Conservation (phyloP, 1,140 invertebrate genomes). For the Anastrepha obliqua region DNA sequence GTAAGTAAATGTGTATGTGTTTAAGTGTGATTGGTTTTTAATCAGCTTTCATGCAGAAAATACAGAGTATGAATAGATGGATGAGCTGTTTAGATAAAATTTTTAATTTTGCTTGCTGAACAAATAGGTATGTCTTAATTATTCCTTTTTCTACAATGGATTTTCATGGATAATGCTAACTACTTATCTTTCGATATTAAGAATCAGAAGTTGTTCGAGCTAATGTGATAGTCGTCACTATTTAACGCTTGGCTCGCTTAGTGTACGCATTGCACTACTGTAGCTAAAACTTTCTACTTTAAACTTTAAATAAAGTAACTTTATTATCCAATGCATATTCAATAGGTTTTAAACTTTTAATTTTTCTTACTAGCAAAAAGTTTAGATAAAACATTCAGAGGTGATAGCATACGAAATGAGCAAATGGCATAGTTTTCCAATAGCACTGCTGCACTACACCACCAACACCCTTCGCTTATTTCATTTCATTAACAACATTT, state of each 20-base stretch:
- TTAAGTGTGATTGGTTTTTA: neutral
- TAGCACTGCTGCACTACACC: neutral
- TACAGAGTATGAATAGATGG: neutral
- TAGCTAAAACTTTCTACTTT: neutral
- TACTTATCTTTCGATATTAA: too few species aligned
- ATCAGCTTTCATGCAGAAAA: neutral
- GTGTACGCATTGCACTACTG: too few species aligned
- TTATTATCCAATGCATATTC: neutral
- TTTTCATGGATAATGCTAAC: too few species aligned
- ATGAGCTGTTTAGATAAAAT: neutral
- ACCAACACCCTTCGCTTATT: neutral
- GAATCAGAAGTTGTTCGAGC: too few species aligned
- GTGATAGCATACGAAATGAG: slow-evolving; percentile 1
- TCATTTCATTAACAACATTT: slow-evolving; percentile 36
- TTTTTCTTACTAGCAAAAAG: neutral
- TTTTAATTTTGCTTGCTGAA: neutral
- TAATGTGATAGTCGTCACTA: too few species aligned
- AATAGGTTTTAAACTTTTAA: slow-evolving; percentile 22
- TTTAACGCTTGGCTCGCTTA: too few species aligned
- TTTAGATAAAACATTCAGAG: neutral
- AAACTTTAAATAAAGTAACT: neutral
- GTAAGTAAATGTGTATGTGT: too few species aligned
- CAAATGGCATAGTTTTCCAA: slow-evolving; percentile 13
- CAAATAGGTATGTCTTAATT: too few species aligned
- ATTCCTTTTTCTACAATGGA: too few species aligned